Base-by-base conservation (phyloP, 2,888 invertebrate species). In the Torymus aiolomorphi region DNA sequence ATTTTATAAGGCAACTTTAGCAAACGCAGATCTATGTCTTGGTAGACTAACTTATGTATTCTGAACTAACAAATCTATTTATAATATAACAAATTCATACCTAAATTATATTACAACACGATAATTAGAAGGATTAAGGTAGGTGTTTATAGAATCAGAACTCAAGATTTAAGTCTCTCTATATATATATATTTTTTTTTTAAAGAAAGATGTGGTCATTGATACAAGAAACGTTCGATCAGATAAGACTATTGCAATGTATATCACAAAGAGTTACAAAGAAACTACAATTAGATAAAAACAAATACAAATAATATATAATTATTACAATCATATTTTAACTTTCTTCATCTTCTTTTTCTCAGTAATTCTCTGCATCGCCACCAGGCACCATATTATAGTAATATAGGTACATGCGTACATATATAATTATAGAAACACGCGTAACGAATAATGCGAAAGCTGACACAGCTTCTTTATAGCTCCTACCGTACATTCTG, bases 191-290 rank as follows among this genome's bases (percentile, higher is more conserved):
- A 84, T 84, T 86, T 85, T 84, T 86, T 85, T 84, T 85, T 84
- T 83, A 84, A 86, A 86, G 84, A 88, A 87, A 86, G 86, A 86
- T 86, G 86, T 88, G 88, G 85, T 87, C 87, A 86, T 87, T 85
- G 87, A 88, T 88, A 89, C 87, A 89, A 88, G 87, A 88, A 87
- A 88, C 87, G 86, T 85, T 88, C 86, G 86, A 85, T 89, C 86
- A 86, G 86, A 85, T 88, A 88, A 42, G 88, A 89, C 89, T 90
- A 89, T 90, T 90, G 89, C 89, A 89, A 89, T 89, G 88, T 89
- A 90, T 89, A 90, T 89, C 89, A 90, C 89, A 90, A 89, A 89
- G 87, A 88, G 88, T 90, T 89, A 90, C 89, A 89, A 89, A 88
- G 89, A 90, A 89, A 88, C 89, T 89, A 89, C 87, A 88, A 89